Evolutionary conservation across 1,140 invertebrate species (phyloP), one percentile per base, ranked within the genome.

Genomic region (Zelostemma sp.): DNA sequence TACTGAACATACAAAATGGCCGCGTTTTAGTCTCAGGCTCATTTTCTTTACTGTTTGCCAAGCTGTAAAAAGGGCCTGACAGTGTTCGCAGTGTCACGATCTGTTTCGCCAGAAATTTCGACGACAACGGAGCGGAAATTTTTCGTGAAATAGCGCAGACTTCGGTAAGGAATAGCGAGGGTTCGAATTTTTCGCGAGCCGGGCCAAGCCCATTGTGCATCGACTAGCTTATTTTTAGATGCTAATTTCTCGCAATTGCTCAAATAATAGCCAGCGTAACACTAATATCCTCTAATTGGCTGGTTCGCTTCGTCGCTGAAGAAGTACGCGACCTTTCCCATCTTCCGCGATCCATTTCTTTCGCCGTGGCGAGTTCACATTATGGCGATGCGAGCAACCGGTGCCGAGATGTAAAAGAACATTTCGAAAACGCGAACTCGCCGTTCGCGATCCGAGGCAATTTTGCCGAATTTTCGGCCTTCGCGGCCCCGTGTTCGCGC

Each of bases 21-120:
- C 80, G 82, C 80, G 81, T 81, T 83, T 85, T 82, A 83, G 79
- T 82, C 77, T 77, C 77, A 79, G 69, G 74, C 68, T 75, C 66
- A 62, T 82, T 80, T 82, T 84, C 80, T 84, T 82, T 80, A 76
- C 74, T 84, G 82, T 84, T 82, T 82, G 81, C 79, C 79, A 65
- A 25, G 73, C 72, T 66, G 75, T 78, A 55, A 54, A 54, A 73
- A 74, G 70, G 76, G 78, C 75, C 72, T 80, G 76, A 70, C 70
- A 76, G 74, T 75, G 73, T 75, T 79, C 65, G 66, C 55, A 72
- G 70, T 76, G 70, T 64, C 61, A 74, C 43, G 41, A 72, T 74
- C 72, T 76, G 68, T 79, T 76, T 79, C 72, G 74, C 74, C 33
- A 70, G 63, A 75, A 80, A 78, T 76, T 79, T 74, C 58, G 18